These are phyloP conservation scores for Phylloscopus trochiloides DNA, from an alignment of 2,113 vertebrate genomes.

Conservation along the genomic window DNA sequence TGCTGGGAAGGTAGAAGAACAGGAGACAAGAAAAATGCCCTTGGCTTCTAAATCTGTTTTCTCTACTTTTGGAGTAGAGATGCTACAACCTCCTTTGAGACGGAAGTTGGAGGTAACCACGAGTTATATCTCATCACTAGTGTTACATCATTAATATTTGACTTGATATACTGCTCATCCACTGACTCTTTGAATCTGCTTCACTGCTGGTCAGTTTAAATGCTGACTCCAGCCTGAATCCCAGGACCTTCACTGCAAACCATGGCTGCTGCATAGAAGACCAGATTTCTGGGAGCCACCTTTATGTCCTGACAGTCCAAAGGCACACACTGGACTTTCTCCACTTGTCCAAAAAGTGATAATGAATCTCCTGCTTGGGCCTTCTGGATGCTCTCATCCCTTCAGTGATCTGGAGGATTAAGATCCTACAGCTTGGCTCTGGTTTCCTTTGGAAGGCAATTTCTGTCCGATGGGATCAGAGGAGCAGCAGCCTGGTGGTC, in stretches of 20 bases:
- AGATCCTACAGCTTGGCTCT: background rate
- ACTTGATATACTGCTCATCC: background rate
- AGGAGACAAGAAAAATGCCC: background rate
- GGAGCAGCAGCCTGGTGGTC: background rate
- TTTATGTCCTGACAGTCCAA: background rate
- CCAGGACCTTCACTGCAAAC: background rate
- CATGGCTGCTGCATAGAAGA: fast-evolving
- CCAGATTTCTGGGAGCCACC: background rate
- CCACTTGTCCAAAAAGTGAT: background rate
- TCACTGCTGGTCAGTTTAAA: background rate
- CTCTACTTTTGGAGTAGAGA: background rate
- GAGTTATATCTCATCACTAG: background rate
- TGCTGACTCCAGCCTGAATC: background rate
- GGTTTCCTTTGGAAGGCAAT: background rate
- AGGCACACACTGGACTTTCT: background rate
- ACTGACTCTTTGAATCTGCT: background rate
- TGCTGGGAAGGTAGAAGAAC: background rate
- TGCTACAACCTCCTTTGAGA: background rate
- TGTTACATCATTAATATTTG: background rate
- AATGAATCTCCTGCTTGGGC: background rate
- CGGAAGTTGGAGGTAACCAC: background rate
- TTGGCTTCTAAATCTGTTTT: background rate
- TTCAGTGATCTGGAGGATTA: background rate
- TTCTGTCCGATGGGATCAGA: background rate
- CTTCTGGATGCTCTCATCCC: background rate